phyloP scores from a whole-genome alignment of 64 coral and sea anemone genomes.

The Astreopora myriophthalma region DNA sequence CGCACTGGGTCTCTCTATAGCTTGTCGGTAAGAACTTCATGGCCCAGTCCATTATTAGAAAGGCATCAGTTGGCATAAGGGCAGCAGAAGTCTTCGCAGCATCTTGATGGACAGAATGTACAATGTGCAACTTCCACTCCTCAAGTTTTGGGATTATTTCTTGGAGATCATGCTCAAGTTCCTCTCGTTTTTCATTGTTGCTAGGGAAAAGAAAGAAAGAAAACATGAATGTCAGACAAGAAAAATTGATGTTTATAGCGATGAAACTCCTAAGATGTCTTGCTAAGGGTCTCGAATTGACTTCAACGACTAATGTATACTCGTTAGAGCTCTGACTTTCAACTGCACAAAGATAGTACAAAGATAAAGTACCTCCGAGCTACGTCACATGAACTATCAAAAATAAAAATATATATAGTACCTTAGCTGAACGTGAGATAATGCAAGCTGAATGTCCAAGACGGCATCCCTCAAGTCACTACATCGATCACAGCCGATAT shows the following conservation, averaged over 20 bases:
- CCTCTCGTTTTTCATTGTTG: conserved; percentile 1
- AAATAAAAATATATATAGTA: too few relatives aligned
- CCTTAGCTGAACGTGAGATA: too few relatives aligned
- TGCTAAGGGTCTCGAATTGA: background rate
- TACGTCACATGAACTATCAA: too few relatives aligned
- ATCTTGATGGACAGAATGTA: conserved; percentile 19
- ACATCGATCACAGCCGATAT: conserved; percentile 9
- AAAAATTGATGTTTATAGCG: background rate
- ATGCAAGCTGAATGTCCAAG: conserved; percentile 8
- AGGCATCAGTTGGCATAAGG: background rate
- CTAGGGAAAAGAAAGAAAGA: background rate
- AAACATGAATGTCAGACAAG: background rate
- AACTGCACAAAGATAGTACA: background rate
- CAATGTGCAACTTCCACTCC: conserved; percentile 3
- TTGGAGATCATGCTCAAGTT: conserved; percentile 25
- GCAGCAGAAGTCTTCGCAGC: conserved; percentile 1
- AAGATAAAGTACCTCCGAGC: background rate
- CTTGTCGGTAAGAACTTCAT: conserved; percentile 20
- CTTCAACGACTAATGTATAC: background rate
- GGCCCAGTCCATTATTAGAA: conserved; percentile 12
- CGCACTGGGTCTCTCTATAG: conserved; percentile 23
- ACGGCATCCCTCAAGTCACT: conserved; percentile 18
- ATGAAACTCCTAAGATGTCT: background rate
- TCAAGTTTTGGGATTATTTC: background rate
- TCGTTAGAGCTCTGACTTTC: background rate